Evolutionary conservation across 2,797 vertebrate genomes (phyloP), one percentile per base, ranked within the genome.

Genomic region (Sebastolobus altivelis): DNA sequence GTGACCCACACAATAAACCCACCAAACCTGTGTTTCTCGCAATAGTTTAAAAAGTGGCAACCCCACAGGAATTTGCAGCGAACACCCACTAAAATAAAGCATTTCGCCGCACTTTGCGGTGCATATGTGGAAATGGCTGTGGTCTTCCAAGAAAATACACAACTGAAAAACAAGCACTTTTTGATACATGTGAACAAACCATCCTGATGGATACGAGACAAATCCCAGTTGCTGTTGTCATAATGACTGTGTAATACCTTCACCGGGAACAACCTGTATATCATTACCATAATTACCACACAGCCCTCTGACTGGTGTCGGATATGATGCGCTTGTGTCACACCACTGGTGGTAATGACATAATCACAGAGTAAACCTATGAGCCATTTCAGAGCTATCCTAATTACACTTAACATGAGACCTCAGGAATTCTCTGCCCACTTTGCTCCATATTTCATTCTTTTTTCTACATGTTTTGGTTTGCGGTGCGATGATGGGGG

Each of bases 331-430:
- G 59, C n/a, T 55, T 65, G 67, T 75, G 63, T 89, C 85, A 87
- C 77, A 85, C 79, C 65, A 63, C 72, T n/a, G 63, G 75, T 81
- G 89, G 75, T 80, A 73, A 89, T 71, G 71, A 75, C 74, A 77
- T 70, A 80, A 80, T 86, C 85, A 22, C 82, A 86, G 76, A 74
- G 75, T 87, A 75, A 86, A 87, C 77, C 81, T 65, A 65, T 81
- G 86, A 89, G 81, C 72, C 77, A 85, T 89, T 87, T 89, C 70
- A 76, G 81, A 89, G 84, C 37, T 81, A 87, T 88, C 80, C 75
- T 92, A 91, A 94, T 94, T 90, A 87, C 77, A 91, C 85, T 81
- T 40, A 78, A 65, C 79, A 60, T 52, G 75, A 86, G 61, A 92
- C 87, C 88, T 82, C 87, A 84, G 76, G 86, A 88, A 89, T 93